These are phyloP conservation scores for Mycalesis mineus DNA, from an alignment of 2,888 invertebrate species.

Conservation along the genomic window DNA sequence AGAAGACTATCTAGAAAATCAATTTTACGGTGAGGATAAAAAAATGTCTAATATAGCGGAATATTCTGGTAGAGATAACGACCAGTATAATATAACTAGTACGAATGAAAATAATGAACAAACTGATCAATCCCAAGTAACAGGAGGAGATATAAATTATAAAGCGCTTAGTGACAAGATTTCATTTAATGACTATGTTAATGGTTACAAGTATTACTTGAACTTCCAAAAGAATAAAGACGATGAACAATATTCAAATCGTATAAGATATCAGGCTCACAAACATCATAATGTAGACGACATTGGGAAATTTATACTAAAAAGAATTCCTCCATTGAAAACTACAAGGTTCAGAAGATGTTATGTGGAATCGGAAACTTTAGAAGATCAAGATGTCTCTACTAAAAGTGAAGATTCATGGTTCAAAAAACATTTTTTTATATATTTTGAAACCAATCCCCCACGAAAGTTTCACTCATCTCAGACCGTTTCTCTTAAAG, in stretches of 20 bases:
- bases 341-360: conserved; percentile 33
- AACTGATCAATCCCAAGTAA: conserved; percentile 9
- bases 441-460: conserved; percentile 50
- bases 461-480: conserved; percentile 54
- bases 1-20: conserved; percentile 29
- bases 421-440: conserved; percentile 61
- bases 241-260: conserved; percentile 53
- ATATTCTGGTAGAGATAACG: conserved; percentile 26
- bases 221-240: conserved; percentile 54
- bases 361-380: conserved; percentile 47
- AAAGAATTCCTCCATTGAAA: conserved; percentile 54
- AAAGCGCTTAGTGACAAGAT: conserved; percentile 51
- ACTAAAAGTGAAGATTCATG: conserved; percentile 60
- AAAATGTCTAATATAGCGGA: conserved; percentile 30
- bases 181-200: conserved; percentile 56
- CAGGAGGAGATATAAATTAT: conserved; percentile 37
- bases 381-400: conserved; percentile 55
- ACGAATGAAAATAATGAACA: neutral
- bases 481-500: conserved; percentile 50
- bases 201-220: conserved; percentile 62
- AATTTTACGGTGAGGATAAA: conserved; percentile 34
- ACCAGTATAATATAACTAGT: conserved; percentile 6
- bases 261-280: conserved; percentile 62
- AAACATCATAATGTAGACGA: conserved; percentile 64
- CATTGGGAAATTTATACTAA: conserved; percentile 63